Conservation (phyloP, 2,113 vertebrate species). For the Entosphenus tridentatus region DNA sequence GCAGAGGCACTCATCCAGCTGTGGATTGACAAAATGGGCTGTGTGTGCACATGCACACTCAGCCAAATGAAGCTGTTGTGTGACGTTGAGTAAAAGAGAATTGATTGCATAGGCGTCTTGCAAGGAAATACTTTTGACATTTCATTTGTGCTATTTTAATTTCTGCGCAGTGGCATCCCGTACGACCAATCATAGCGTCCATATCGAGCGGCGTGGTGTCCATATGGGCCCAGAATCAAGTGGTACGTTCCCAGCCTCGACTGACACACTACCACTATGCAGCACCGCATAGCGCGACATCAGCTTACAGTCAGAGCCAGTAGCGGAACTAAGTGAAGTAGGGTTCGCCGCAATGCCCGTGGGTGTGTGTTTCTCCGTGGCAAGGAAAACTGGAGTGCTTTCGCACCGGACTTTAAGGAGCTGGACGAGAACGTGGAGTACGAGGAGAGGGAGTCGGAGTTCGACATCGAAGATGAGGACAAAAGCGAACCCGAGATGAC, state of each 20-base stretch:
- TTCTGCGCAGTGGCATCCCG: constrained; percentile 65
- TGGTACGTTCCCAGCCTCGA: constrained; percentile 30
- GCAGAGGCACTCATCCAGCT: too few species aligned
- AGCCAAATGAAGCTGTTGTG: too few species aligned
- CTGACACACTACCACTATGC: too few species aligned
- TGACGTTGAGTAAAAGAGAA: too few species aligned
- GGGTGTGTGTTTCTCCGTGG: constrained; percentile 10
- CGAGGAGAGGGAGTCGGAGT: constrained; percentile 86
- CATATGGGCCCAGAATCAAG: constrained; percentile 98
- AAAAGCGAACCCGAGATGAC: constrained; percentile 95
- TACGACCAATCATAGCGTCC: constrained; percentile 83
- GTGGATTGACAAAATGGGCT: too few species aligned
- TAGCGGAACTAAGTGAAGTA: background rate
- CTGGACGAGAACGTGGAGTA: constrained; percentile 95
- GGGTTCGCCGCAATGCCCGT: background rate
- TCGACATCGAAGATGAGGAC: constrained; percentile 95
- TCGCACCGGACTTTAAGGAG: constrained; percentile 94
- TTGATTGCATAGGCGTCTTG: too few species aligned
- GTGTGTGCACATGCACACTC: too few species aligned
- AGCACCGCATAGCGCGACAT: too few species aligned
- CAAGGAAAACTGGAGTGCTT: constrained; percentile 98
- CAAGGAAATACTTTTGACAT: too few species aligned
- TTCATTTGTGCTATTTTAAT: constrained; percentile 7
- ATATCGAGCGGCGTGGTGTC: constrained; percentile 94
- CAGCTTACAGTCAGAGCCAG: too few species aligned